Percentiles rank a stretch among this genome's conserved stretches.
These are phyloP conservation scores for Petrolisthes manimaculis DNA, from an alignment of 2,888 invertebrate species.

Conservation along the genomic window DNA sequence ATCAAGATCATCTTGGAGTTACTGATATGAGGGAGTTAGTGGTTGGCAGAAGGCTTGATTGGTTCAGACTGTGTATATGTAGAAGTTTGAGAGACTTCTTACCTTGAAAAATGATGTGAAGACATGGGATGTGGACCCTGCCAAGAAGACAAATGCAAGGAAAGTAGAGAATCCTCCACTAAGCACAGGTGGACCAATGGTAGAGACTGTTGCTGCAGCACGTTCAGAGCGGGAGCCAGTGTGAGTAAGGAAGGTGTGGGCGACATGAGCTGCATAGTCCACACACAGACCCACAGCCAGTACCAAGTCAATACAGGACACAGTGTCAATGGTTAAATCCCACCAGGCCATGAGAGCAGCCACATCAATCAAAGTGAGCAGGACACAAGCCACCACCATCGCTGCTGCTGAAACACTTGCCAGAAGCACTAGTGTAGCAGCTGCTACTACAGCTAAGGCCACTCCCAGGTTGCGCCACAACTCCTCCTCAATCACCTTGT, in stretches of 20 bases:
- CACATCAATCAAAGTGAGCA: slow-evolving; percentile 79
- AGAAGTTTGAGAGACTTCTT: slow-evolving; percentile 36
- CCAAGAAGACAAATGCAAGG: slow-evolving; percentile 69
- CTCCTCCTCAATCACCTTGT: slow-evolving; percentile 79
- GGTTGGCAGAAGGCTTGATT: neutral
- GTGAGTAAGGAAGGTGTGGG: slow-evolving; percentile 67
- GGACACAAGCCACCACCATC: slow-evolving; percentile 77
- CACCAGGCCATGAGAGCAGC: slow-evolving; percentile 65
- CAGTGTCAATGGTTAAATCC: slow-evolving; percentile 73
- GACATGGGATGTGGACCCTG: slow-evolving; percentile 69
- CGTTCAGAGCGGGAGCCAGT: slow-evolving; percentile 69
- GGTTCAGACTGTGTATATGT: neutral
- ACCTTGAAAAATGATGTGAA: slow-evolving; percentile 70
- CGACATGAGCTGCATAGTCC: slow-evolving; percentile 71
- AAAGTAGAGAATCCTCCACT: slow-evolving; percentile 70
- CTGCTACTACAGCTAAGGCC: slow-evolving; percentile 83
- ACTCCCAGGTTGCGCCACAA: slow-evolving; percentile 82
- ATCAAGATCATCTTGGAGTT: too few species aligned
- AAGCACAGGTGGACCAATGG: slow-evolving; percentile 76
- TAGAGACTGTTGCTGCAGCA: slow-evolving; percentile 77
- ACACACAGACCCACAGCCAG: slow-evolving; percentile 53
- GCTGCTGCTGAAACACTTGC: slow-evolving; percentile 82
- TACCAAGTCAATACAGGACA: slow-evolving; percentile 71
- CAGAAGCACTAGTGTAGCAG: slow-evolving; percentile 81
- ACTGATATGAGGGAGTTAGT: neutral